phyloP scores from a whole-genome alignment of 2,888 invertebrate genomes.

The Stomorhina lunata region DNA sequence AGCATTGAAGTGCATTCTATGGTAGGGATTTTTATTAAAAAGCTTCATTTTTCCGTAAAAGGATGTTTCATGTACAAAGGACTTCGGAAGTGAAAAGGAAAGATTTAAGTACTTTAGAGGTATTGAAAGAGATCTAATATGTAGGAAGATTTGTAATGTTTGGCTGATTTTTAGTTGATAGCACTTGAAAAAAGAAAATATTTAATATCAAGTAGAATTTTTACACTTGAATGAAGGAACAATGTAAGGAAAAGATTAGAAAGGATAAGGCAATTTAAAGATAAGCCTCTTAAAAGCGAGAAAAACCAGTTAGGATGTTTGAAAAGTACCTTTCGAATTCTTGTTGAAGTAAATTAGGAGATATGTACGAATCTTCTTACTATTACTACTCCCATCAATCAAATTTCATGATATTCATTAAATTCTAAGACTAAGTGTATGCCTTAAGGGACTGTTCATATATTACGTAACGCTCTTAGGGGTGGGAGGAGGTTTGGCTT shows the following conservation, averaged over 20 bases:
- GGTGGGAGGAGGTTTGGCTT: too few species aligned
- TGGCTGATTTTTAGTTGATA: conserved; percentile 48
- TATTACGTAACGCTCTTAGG: too few species aligned
- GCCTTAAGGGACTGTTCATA: too few species aligned
- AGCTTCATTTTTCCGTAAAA: not conserved
- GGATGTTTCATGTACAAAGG: not conserved
- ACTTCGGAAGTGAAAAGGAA: not conserved
- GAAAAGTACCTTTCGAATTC: not conserved
- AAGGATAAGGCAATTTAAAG: too few species aligned
- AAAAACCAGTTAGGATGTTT: not conserved
- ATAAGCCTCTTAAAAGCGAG: not conserved
- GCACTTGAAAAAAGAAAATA: conserved; percentile 45
- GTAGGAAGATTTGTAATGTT: not conserved
- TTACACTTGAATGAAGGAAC: conserved; percentile 30
- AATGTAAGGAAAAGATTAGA: not conserved
- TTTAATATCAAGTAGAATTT: conserved; percentile 49
- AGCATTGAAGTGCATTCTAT: conserved; percentile 46
- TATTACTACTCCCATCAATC: too few species aligned
- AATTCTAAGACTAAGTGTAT: too few species aligned
- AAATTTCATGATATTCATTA: too few species aligned
- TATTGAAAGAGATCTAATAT: conserved; percentile 44
- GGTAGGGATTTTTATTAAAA: conserved; percentile 36
- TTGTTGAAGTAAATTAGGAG: too few species aligned
- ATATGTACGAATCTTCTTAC: too few species aligned
- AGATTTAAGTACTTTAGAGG: conserved; percentile 46